Conservation (phyloP, 2,113 vertebrate species). For the Corythaixoides concolor region DNA sequence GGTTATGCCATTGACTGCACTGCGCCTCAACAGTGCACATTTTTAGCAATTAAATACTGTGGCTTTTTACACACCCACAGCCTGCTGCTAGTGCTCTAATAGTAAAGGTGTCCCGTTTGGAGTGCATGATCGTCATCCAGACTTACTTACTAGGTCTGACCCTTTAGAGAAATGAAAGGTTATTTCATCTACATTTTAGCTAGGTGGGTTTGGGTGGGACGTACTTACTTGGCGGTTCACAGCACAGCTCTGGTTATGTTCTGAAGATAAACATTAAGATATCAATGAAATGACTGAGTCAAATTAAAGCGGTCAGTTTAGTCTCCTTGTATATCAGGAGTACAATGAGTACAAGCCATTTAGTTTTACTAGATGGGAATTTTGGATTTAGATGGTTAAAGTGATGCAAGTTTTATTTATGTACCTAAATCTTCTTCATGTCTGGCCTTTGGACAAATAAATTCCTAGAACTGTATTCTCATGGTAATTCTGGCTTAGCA, state of each 20-base stretch:
- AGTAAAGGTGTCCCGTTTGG: background rate
- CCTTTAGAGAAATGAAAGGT: background rate
- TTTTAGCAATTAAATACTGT: background rate
- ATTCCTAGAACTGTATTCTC: background rate
- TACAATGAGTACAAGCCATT: background rate
- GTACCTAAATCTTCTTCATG: background rate
- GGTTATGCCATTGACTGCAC: background rate
- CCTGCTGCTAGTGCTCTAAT: background rate
- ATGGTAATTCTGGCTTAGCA: background rate
- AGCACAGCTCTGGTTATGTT: background rate
- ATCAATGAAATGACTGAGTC: background rate
- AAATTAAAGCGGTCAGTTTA: background rate
- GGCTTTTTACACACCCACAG: background rate
- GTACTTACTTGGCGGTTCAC: background rate
- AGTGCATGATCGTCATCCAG: background rate
- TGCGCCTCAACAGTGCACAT: rapidly evolving
- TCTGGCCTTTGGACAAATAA: background rate
- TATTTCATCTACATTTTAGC: background rate
- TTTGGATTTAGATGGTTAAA: background rate
- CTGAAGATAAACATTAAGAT: background rate
- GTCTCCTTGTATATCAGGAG: background rate
- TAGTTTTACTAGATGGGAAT: background rate
- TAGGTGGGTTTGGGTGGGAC: background rate
- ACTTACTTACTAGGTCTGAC: background rate
- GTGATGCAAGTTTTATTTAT: background rate